Base-by-base conservation (phyloP, 2,113 vertebrate species). In the Aythya baeri region DNA sequence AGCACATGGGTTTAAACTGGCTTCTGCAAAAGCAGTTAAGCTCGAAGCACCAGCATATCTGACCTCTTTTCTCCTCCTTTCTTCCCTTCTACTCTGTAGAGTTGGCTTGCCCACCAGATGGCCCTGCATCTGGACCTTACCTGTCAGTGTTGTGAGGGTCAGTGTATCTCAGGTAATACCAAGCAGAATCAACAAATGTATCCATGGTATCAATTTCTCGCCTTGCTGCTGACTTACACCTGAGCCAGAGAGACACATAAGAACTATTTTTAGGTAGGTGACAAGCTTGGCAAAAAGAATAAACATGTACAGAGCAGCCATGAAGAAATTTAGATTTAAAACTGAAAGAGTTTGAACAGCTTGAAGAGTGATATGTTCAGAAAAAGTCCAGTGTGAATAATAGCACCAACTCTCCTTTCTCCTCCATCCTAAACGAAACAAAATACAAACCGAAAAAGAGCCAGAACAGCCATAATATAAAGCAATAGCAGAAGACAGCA, bases 191-290 rank as follows among this genome's bases (percentile, higher is more conserved):
- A 57, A 99, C 99, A 97, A 99, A 99, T 0, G 99, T 99, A 73
- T 99, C 99, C 99, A 99, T 99, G 54, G 99, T 99, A 96, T 99
- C 99, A 0, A 99, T 98, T 96, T 99, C 99, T 90, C 99, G 98
- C 61, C 83, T 97, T 21, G 99, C 99, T 38, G 98, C 96, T 71
- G 98, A 97, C 46, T 98, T 97, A 93, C 99, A 99, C 97, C 99
- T 99, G 75, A 78, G 66, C 68, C 92, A 90, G 38, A 92, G 58
- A 89, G 13, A 66, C 50, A 44, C 38, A 84, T 27, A 89, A 92
- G 65, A 81, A 29, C 13, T 72, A 4, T 23, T 43, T 29, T 87
- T 18, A 95, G 73, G 0, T 5, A 72, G 58, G 27, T 23, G 31
- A 82, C 10, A 66, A 85, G 44, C 74, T 55, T 73, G 44, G 32